Percentiles rank a stretch among this genome's conserved stretches.
Evolutionary conservation across 2,888 invertebrate genomes (phyloP).

Genomic region (Hermaeophaga mercurialis): DNA sequence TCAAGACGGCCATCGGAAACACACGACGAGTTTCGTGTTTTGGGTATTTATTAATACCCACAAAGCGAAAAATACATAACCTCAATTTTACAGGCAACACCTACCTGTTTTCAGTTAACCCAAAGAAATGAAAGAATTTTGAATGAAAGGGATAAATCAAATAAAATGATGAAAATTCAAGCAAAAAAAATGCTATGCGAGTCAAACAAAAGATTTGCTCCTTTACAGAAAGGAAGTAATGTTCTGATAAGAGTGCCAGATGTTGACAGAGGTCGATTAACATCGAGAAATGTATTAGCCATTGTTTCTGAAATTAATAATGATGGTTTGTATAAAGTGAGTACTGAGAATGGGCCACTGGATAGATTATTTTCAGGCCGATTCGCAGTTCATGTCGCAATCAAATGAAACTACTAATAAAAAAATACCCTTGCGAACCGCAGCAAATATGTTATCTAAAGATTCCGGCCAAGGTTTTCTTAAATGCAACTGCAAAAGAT

Average conservation of each 20-base stretch:
- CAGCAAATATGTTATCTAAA: constrained; percentile 16
- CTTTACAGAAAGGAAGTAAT: constrained; percentile 12
- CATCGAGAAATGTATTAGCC: constrained; percentile 16
- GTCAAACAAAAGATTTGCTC: constrained; percentile 18
- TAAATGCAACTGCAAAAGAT: constrained; percentile 19
- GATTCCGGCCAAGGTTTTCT: constrained; percentile 15
- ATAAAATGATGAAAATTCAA: constrained; percentile 21
- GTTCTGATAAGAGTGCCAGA: constrained; percentile 9
- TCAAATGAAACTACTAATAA: neutral
- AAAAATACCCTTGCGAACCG: constrained; percentile 4
- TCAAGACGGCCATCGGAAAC: no score
- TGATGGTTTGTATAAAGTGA: constrained; percentile 22
- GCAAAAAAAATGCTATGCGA: constrained; percentile 13
- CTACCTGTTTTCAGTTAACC: constrained; percentile 11
- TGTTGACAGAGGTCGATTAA: constrained; percentile 14
- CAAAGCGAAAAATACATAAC: no score
- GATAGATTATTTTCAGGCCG: constrained; percentile 17
- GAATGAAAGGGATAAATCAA: constrained; percentile 11
- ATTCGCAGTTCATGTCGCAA: constrained; percentile 14
- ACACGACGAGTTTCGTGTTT: no score
- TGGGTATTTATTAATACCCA: no score
- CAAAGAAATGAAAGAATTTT: constrained; percentile 19
- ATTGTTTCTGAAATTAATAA: constrained; percentile 19
- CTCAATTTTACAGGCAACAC: no score
- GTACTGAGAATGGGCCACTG: constrained; percentile 16